A percentile compares a stretch with the other conserved stretches of the same genome.
Evolutionary conservation across 2,797 vertebrate species (phyloP).

Genomic region (Aratinga solstitialis): DNA sequence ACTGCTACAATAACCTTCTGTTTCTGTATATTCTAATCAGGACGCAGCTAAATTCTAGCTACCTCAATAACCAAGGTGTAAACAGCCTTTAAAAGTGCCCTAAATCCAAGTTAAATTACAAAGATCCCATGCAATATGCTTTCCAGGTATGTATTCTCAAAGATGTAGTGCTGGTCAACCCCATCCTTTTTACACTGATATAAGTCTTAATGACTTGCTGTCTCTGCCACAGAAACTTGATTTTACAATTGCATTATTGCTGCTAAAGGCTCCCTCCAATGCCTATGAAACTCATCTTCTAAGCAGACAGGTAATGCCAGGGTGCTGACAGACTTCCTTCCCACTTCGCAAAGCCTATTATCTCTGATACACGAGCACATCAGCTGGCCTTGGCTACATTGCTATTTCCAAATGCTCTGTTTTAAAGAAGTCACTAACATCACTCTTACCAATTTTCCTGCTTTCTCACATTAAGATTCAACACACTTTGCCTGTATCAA

Average conservation of each 20-base stretch:
- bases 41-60: neutral
- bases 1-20: neutral
- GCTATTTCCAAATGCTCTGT: neutral
- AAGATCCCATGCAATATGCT: neutral
- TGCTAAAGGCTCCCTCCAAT: neutral
- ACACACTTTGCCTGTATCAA: neutral
- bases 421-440: neutral
- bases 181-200: neutral
- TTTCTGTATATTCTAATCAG: neutral
- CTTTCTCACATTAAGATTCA: neutral
- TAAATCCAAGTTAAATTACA: neutral
- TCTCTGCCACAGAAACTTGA: neutral
- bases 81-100: neutral
- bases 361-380: neutral
- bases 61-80: neutral
- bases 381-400: neutral
- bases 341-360: neutral
- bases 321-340: neutral
- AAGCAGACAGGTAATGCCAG: neutral
- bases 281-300: neutral
- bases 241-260: neutral
- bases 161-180: neutral
- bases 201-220: neutral
- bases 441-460: neutral
- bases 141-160: neutral